These are phyloP conservation scores for Rhombomys opimus DNA, from an alignment of 2,113 vertebrate genomes.

Conservation along the genomic window DNA sequence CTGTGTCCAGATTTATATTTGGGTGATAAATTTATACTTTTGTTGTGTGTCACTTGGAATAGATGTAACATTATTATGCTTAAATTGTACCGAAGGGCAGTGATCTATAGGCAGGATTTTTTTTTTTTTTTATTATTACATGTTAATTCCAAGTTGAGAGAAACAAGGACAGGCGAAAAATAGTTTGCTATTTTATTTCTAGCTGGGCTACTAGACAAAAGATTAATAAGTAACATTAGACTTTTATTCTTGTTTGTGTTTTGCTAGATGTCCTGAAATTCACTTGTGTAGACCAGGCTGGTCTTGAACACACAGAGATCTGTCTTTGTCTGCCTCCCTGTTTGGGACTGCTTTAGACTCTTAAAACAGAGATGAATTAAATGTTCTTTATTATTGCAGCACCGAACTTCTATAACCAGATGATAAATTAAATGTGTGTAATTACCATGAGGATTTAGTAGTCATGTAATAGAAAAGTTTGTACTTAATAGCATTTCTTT, in stretches of 20 bases:
- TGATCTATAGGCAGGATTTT: background rate
- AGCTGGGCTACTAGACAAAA: background rate
- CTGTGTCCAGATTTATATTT: constrained; percentile 7
- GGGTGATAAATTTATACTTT: background rate
- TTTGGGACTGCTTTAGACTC: background rate
- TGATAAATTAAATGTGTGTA: background rate
- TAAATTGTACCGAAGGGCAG: background rate
- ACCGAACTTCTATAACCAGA: background rate
- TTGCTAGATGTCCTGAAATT: background rate
- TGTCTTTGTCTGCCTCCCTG: background rate
- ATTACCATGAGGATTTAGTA: background rate
- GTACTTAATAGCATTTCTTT: constrained; percentile 34
- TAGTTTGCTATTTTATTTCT: background rate
- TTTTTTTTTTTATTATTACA: background rate
- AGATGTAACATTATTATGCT: background rate
- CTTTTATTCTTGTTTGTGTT: background rate
- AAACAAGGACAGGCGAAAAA: constrained; percentile 7
- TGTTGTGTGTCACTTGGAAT: background rate
- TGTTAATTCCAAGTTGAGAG: background rate
- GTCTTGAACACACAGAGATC: background rate
- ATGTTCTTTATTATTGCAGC: background rate
- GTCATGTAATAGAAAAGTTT: constrained; percentile 1
- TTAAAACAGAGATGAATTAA: constrained; percentile 36
- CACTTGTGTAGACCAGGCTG: background rate
- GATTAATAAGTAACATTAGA: constrained; percentile 11